phyloP scores from a whole-genome alignment of 2,797 vertebrate species.

The Smutsia gigantea region DNA sequence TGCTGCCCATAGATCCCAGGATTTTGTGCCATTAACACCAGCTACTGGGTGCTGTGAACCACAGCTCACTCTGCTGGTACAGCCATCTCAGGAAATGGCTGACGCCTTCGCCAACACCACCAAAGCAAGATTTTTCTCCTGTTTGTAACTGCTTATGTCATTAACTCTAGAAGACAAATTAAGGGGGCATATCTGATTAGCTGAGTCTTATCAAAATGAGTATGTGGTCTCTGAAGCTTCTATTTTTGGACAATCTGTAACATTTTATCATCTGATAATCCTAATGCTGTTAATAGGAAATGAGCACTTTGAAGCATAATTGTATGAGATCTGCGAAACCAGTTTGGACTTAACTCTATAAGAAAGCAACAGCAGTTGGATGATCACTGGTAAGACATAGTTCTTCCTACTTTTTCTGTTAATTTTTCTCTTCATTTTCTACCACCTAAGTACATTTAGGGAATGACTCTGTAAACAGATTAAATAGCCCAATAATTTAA shows the following conservation, averaged over 20 bases:
- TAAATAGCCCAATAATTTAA: background rate
- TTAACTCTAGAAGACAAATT: background rate
- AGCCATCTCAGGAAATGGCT: background rate
- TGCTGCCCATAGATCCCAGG: background rate
- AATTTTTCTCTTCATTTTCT: background rate
- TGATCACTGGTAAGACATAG: background rate
- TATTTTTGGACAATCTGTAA: background rate
- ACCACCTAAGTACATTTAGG: background rate
- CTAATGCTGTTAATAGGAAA: background rate
- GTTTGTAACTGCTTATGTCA: background rate
- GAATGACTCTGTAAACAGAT: background rate
- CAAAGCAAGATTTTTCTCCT: background rate
- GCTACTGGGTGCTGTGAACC: background rate
- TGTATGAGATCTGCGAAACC: background rate
- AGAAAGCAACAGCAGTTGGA: background rate
- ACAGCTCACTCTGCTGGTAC: background rate
- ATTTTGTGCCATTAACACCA: background rate
- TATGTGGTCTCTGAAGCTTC: background rate
- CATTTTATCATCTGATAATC: background rate
- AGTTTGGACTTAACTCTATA: background rate
- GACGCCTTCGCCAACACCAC: background rate
- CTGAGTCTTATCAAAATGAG: background rate
- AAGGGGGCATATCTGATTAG: background rate
- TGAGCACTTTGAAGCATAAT: background rate
- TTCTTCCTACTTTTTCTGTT: background rate